Evolutionary conservation across 2,888 invertebrate species (phyloP).

Genomic region (Scrobipalpa atriplicella): DNA sequence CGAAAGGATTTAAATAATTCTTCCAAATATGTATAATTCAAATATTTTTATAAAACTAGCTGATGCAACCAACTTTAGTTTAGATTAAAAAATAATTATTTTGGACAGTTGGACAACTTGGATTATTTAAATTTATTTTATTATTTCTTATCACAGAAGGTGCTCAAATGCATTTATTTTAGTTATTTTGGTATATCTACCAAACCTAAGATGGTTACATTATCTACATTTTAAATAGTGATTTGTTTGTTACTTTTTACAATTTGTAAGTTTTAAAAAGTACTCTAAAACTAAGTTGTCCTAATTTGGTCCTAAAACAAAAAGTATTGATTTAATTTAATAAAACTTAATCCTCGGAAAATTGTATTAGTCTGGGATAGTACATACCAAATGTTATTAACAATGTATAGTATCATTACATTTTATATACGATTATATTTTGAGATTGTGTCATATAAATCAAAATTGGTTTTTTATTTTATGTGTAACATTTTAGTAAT

Average conservation of each 20-base stretch:
- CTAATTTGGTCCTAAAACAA: background rate
- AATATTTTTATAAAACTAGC: constrained; percentile 71
- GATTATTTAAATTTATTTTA: no score
- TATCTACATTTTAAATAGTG: no score
- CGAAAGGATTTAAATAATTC: constrained; percentile 41
- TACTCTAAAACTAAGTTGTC: background rate
- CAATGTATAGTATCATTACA: constrained; percentile 62
- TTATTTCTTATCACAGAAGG: no score
- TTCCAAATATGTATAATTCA: constrained; percentile 50
- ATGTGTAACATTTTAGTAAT: constrained; percentile 73
- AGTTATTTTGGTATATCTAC: no score
- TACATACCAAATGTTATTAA: constrained; percentile 61
- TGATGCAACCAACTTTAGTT: constrained; percentile 65
- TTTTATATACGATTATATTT: constrained; percentile 61
- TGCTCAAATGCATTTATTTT: no score
- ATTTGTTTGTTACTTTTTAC: no score
- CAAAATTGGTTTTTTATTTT: constrained; percentile 65
- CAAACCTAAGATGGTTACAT: no score
- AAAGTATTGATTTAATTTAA: constrained; percentile 28
- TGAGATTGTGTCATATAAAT: constrained; percentile 65
- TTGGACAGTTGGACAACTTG: background rate
- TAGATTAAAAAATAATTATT: constrained; percentile 46
- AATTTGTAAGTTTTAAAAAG: no score
- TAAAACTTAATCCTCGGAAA: constrained; percentile 39
- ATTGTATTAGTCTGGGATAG: constrained; percentile 42